Conservation (phyloP, 2,888 invertebrate genomes). For the Himalopsyche japonica region DNA sequence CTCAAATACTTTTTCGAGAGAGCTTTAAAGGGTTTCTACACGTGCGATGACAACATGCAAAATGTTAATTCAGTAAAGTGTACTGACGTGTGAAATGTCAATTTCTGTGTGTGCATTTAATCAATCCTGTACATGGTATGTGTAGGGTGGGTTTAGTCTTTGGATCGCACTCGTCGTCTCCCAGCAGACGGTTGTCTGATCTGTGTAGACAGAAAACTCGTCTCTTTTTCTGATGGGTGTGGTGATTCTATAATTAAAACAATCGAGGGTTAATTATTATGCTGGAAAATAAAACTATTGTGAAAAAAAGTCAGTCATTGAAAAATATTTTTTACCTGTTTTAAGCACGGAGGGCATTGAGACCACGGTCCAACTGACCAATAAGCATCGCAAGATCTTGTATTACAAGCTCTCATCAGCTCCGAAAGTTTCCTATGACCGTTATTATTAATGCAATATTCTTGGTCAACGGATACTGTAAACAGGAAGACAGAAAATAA, state of each 20-base stretch:
- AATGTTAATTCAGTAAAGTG: neutral
- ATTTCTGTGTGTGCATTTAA: constrained; percentile 47
- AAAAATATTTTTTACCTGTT: constrained; percentile 32
- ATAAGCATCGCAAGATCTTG: constrained; percentile 65
- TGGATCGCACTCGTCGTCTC: constrained; percentile 72
- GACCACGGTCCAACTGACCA: constrained; percentile 92
- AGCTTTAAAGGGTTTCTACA: neutral
- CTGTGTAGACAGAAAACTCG: constrained; percentile 78
- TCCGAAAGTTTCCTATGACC: constrained; percentile 61
- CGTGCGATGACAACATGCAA: neutral
- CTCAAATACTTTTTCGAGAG: neutral
- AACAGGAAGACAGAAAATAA: constrained; percentile 26
- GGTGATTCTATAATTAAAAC: constrained; percentile 6
- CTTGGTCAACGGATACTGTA: constrained; percentile 63
- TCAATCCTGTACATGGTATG: constrained; percentile 65
- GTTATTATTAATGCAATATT: constrained; percentile 63
- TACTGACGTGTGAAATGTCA: neutral
- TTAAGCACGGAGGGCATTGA: constrained; percentile 62
- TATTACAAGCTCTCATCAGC: constrained; percentile 67
- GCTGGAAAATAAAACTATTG: neutral
- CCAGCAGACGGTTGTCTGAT: constrained; percentile 71
- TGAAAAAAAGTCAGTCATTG: constrained; percentile 8
- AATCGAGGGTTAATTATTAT: neutral
- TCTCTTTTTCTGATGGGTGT: constrained; percentile 57
- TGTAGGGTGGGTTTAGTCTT: constrained; percentile 68